These are phyloP conservation scores for Callaeas wilsoni DNA, from an alignment of 2,113 vertebrate species.

Conservation along the genomic window DNA sequence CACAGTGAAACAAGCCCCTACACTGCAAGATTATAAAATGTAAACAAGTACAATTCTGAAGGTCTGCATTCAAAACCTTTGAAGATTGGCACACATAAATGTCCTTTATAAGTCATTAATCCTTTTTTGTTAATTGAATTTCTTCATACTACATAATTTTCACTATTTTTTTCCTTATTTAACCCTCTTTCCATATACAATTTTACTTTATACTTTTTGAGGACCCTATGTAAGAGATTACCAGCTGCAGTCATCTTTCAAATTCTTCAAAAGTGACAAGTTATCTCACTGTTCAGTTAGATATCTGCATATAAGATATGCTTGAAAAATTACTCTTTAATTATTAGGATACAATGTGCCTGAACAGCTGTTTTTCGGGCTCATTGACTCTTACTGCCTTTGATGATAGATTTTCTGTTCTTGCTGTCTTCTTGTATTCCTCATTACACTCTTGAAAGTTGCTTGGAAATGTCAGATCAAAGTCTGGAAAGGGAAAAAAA, in stretches of 20 bases:
- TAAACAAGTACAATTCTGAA: background rate
- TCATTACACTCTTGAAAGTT: background rate
- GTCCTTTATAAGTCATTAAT: background rate
- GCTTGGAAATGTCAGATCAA: background rate
- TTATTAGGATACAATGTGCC: background rate
- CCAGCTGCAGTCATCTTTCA: background rate
- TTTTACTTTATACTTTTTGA: background rate
- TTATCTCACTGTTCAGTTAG: background rate
- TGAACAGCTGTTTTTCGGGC: background rate
- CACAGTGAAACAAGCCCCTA: background rate
- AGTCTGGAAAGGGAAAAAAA: background rate
- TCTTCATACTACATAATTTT: background rate
- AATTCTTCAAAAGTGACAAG: background rate
- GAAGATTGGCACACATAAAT: background rate
- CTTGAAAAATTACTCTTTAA: background rate
- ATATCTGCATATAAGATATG: background rate
- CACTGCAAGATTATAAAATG: background rate
- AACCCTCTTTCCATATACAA: background rate
- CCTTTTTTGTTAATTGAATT: background rate
- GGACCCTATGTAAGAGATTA: background rate
- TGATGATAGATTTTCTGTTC: background rate
- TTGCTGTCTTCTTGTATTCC: background rate
- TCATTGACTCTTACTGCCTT: background rate
- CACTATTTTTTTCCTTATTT: background rate
- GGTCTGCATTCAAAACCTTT: background rate